phyloP scores from a whole-genome alignment of 2,888 invertebrate genomes.

The Dinocampus coccinellae region DNA sequence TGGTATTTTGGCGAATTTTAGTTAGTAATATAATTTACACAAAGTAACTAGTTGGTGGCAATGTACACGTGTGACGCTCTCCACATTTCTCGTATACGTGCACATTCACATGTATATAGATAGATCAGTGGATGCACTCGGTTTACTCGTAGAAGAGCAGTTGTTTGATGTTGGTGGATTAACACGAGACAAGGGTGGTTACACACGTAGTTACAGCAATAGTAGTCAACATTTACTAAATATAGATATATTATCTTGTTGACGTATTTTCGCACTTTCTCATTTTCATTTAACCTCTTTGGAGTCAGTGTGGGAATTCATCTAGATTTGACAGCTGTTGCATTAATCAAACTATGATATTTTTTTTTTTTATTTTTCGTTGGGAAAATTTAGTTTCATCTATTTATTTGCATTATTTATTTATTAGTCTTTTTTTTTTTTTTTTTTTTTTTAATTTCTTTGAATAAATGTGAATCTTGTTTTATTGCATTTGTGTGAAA shows the following conservation, averaged over 20 bases:
- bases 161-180: conserved; percentile 37
- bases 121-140: neutral
- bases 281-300: neutral
- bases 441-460: conserved; percentile 4
- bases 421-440: neutral
- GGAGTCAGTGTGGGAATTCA: conserved; percentile 32
- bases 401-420: conserved; percentile 3
- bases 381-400: neutral
- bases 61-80: neutral
- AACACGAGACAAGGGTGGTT: conserved; percentile 37
- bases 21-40: neutral
- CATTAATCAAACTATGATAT: neutral
- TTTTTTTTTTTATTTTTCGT: neutral
- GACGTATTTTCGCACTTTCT: neutral
- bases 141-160: conserved; percentile 28
- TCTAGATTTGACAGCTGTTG: conserved; percentile 31
- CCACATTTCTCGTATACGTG: neutral
- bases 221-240: conserved; percentile 32
- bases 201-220: conserved; percentile 36
- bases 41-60: neutral
- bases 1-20: neutral
- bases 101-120: neutral
- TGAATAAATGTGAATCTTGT: neutral
- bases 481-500: conserved; percentile 23
- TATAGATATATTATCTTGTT: conserved; percentile 15